Evolutionary conservation across 2,797 vertebrate species (phyloP), one percentile per base, ranked within the genome.

Genomic region (Phrynocephalus forsythii): DNA sequence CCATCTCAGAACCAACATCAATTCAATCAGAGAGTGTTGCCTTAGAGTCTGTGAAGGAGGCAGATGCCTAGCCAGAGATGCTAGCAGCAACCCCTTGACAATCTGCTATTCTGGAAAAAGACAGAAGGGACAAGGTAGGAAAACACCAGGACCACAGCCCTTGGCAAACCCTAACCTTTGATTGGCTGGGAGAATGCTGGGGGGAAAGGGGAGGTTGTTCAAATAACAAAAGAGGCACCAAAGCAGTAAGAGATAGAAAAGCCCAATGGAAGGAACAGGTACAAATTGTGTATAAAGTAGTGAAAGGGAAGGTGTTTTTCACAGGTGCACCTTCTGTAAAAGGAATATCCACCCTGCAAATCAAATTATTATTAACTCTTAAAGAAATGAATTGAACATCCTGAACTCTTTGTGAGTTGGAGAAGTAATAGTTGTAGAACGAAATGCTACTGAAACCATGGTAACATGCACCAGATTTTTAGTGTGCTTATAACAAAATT

Each of bases 361-460:
- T 33, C 48, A 33, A 11, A 16, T 56, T 30, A 33, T 52, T 86
- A 69, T 86, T 79, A 69, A 67, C 0, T 30, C 81, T 80, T 48
- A 63, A 67, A 79, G 28, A 52, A 52, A 50, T 69, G 52, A 52
- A 68, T 78, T 33, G 84, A 44, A 1, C 11, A 30, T 52, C 18
- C n/a, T 33, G 16, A 26, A 79, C 79, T 56, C n/a, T 78, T 86
- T 78, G 6, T 6, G n/a, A 67, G 16, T 33, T 33, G 71, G 72
- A 75, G 16, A 5, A 44, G 16, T 79, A 33, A 69, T 79, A 33
- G n/a, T 1, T 56, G 30, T 38, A 79, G 66, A 9, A 79, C 20
- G 38, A 83, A 63, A 0, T 82, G 80, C 73, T 91, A 85, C 78
- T 85, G 84, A 90, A 90, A 90, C 79, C 10, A 85, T 1, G 7